Percentiles rank a stretch among this genome's conserved stretches.
Conservation (phyloP, 2,113 vertebrate genomes). For the Coturnix japonica region DNA sequence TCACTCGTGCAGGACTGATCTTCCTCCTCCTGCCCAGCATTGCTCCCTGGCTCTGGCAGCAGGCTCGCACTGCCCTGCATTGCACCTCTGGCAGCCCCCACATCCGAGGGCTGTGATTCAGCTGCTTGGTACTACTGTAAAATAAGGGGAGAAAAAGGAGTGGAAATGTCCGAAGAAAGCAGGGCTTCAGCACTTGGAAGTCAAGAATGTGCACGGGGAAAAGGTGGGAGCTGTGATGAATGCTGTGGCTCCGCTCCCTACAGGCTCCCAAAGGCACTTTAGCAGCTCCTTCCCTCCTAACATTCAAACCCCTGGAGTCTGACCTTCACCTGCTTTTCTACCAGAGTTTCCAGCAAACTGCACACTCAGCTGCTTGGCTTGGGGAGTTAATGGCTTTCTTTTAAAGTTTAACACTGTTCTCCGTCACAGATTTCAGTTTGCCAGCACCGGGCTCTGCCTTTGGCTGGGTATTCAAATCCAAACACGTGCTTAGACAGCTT, state of each 20-base stretch:
- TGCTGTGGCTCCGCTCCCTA: background rate
- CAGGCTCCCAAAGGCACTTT: background rate
- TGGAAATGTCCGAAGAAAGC: background rate
- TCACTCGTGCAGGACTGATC: conserved; percentile 22
- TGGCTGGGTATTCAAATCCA: conserved; percentile 19
- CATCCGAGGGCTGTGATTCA: rapidly evolving
- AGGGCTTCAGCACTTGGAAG: background rate
- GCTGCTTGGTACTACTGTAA: background rate
- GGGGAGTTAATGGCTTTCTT: conserved; percentile 55
- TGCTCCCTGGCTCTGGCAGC: background rate
- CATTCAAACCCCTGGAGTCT: background rate
- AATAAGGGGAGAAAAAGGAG: rapidly evolving
- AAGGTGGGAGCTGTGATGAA: rapidly evolving
- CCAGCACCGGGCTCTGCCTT: background rate
- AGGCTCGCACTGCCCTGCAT: rapidly evolving
- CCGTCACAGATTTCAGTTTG: background rate
- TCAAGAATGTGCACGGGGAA: background rate
- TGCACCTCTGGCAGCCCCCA: rapidly evolving
- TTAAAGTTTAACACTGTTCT: conserved; percentile 65
- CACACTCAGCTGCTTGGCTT: conserved; percentile 29
- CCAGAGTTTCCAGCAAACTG: conserved; percentile 5
- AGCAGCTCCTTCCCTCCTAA: background rate
- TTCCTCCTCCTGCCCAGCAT: background rate
- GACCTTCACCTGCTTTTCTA: conserved; percentile 30
- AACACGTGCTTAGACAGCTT: background rate